Base-by-base conservation (phyloP, 92 coral and sea anemone species). In the Blastomussa wellsi region DNA sequence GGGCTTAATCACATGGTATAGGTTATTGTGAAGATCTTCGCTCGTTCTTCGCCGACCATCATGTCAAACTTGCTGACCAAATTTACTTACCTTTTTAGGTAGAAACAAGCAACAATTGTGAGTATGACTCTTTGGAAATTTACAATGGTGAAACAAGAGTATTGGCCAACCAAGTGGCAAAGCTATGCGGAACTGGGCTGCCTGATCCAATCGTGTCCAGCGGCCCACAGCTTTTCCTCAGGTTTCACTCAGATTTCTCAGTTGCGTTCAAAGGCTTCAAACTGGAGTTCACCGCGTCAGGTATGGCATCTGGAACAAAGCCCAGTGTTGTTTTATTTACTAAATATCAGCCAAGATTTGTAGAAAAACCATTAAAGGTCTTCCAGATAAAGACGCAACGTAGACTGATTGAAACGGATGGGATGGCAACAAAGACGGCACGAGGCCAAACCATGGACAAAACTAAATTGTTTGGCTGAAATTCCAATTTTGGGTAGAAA, bases 241-340 rank as follows among this genome's bases (percentile, higher is more conserved):
- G 93, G 14, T 96, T 96, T 51, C 98, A 89, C 77, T 80, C 97
- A 19, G 99, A 96, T 75, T 89, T 90, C 87, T 92, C 98, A 26
- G 93, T 94, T 36, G 82, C 49, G 33, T 76, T 31, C 15, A 86
- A 86, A 76, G 99, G 99, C 67, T 96, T 96, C 81, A 89, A 89
- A 68, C 65, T 96, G 83, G 89, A 86, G 15, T 96, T 77, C 73
- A 70, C 88, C 14, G 86, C 70, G 31, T 81, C 98, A 78, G 93
- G 93, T 96, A 88, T 68, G 86, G 67, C 68, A 26, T 47, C 64
- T 68, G 31, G 42, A 68, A 32, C 28, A 2, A 22, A 38, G 75
- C 68, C 68, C 68, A 26, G 68, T 62, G 68, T 62, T 7, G 28
- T 62, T 44, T 44, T 51, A 12, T 51, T 14, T 48, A 48, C 53